Base-by-base conservation (phyloP, 2,888 invertebrate genomes). In the Xylophagus ater region DNA sequence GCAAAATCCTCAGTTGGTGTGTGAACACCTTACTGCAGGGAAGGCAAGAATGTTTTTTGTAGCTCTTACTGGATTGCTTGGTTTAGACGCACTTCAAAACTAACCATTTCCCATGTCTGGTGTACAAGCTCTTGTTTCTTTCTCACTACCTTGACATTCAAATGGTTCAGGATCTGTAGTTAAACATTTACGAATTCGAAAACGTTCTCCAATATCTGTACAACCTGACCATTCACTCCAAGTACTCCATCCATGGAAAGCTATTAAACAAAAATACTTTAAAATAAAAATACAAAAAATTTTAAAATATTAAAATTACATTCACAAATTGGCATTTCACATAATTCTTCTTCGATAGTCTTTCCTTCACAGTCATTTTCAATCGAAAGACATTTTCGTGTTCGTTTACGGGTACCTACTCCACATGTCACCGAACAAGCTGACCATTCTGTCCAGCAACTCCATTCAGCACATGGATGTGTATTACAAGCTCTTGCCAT, bases 361-460 rank as follows among this genome's bases (percentile, higher is more conserved):
- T 74, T 71, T 2, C 80, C 81, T 19, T 71, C 69, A 54, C 82
- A 82, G n/a, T 57, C 50, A n/a, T 55, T 55, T 26, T 59, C 59
- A 0, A 70, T 68, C 2, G 71, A 69, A 31, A 76, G 57, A 45
- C 89, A 89, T 46, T 71, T 71, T 17, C 89, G 71, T 0, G 75
- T 73, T 41, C 87, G 72, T 13, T 73, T 70, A 32, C 74, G 71
- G 14, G 76, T 68, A 0, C 89, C 88, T 31, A 70, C 63, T 0
- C 78, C 81, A 53, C 88, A 87, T 0, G 75, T 72, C 0, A 75
- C 80, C 15, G 81, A 81, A 53, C 89, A 89, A 9, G 73, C 71
- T 3, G 82, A 76, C 83, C 85, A 88, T 33, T 87, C 86, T 1
- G 79, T 76, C 89, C 89, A 90, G 51, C 87, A 87, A 3, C 81